These are phyloP conservation scores for Regulus satrapa DNA, from an alignment of 2,113 vertebrate genomes.

Conservation along the genomic window DNA sequence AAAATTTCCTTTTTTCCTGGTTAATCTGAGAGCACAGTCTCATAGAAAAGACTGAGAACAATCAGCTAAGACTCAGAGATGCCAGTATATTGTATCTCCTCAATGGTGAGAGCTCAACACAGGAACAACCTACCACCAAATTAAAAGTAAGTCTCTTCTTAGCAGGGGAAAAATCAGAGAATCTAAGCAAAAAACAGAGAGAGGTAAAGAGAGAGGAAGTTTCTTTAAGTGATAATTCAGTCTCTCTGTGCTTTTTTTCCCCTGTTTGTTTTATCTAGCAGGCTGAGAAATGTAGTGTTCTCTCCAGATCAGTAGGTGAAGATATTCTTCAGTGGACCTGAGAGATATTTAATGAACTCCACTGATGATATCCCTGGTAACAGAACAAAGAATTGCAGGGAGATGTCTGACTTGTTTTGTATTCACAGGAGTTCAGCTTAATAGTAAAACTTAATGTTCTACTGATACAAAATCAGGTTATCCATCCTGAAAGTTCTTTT, in stretches of 20 bases:
- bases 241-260: not conserved
- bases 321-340: not conserved
- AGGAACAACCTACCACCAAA: not conserved
- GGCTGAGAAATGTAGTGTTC: not conserved
- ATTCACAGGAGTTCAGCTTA: not conserved
- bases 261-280: not conserved
- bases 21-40: not conserved
- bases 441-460: not conserved
- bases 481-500: not conserved
- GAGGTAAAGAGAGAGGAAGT: not conserved
- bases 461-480: not conserved
- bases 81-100: not conserved
- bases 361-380: not conserved
- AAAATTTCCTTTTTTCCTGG: not conserved
- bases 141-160: not conserved
- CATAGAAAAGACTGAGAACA: not conserved
- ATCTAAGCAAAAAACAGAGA: not conserved
- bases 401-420: not conserved
- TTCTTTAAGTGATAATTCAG: not conserved
- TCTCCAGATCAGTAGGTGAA: not conserved
- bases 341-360: not conserved
- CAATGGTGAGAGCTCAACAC: not conserved
- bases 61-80: not conserved
- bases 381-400: not conserved
- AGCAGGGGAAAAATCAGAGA: not conserved